A percentile compares a stretch with the other conserved stretches of the same genome.
These are phyloP conservation scores for Aulostomus chinensis DNA, from an alignment of 2,797 vertebrate species.

Conservation along the genomic window DNA sequence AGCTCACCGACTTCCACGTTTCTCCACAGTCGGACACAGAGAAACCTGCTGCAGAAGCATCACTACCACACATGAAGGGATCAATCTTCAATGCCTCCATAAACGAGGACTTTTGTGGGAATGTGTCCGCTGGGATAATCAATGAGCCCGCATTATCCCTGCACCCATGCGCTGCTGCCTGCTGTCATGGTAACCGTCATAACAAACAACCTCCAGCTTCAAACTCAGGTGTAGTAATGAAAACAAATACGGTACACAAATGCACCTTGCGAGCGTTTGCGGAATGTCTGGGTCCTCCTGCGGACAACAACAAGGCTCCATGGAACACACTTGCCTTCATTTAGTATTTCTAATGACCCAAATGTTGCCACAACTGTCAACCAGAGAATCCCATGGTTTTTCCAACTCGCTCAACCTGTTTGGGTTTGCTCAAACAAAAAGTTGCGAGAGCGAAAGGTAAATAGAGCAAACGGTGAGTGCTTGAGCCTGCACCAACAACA, in stretches of 20 bases:
- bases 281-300: too few species aligned
- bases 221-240: too few species aligned
- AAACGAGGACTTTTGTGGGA: slow-evolving; percentile 7
- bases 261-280: neutral
- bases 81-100: slow-evolving; percentile 22
- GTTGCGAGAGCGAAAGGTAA: neutral
- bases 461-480: slow-evolving; percentile 1
- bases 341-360: neutral
- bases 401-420: neutral
- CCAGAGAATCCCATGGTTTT: neutral
- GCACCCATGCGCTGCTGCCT: slow-evolving; percentile 4
- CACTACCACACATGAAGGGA: slow-evolving; percentile 8
- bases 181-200: slow-evolving; percentile 17
- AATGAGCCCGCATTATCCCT: slow-evolving; percentile 6
- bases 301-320: neutral
- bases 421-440: slow-evolving; percentile 7
- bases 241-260: slow-evolving; percentile 12
- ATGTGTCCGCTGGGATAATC: slow-evolving; percentile 7
- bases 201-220: too few species aligned
- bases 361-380: slow-evolving; percentile 8
- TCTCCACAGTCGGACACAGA: too few species aligned
- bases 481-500: slow-evolving; percentile 10
- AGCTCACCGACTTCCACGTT: too few species aligned
- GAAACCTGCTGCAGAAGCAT: too few species aligned
- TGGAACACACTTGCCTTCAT: neutral